phyloP scores from a whole-genome alignment of 2,888 invertebrate species.

The Glomeris marginata region DNA sequence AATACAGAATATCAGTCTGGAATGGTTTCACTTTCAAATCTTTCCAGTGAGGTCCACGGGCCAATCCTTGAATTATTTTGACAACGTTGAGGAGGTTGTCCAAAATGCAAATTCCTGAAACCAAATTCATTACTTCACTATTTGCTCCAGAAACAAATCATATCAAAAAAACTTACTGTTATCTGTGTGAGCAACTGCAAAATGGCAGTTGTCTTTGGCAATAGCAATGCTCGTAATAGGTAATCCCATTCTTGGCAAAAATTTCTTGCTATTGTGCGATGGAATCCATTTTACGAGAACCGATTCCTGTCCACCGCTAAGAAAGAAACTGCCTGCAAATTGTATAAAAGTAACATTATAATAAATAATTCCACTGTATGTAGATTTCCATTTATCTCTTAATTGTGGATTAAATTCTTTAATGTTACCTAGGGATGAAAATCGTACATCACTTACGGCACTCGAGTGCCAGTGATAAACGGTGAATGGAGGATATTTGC shows the following conservation, averaged over 20 bases:
- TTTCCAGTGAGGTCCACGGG: conserved; percentile 38
- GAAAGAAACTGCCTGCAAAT: conserved; percentile 47
- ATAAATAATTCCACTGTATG: no score
- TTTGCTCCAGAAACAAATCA: neutral
- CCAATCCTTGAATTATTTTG: conserved; percentile 50
- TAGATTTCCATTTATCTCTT: no score
- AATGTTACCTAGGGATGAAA: conserved; percentile 39
- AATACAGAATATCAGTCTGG: conserved; percentile 26
- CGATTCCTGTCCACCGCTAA: conserved; percentile 60
- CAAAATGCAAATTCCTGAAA: conserved; percentile 31
- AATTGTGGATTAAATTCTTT: no score
- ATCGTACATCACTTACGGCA: conserved; percentile 47
- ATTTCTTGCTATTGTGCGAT: conserved; percentile 37
- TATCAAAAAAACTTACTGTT: conserved; percentile 36
- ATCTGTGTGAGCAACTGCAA: conserved; percentile 51
- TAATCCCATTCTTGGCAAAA: conserved; percentile 53
- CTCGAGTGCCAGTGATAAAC: conserved; percentile 63
- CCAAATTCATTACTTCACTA: neutral
- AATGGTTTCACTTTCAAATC: conserved; percentile 14
- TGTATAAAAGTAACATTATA: no score
- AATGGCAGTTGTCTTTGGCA: conserved; percentile 44
- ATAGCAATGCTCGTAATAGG: conserved; percentile 46
- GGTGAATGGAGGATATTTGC: conserved; percentile 28
- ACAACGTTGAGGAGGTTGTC: conserved; percentile 33
- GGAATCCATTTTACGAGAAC: conserved; percentile 62